Conservation (phyloP, 2,113 vertebrate species). For the Tachycineta bicolor region DNA sequence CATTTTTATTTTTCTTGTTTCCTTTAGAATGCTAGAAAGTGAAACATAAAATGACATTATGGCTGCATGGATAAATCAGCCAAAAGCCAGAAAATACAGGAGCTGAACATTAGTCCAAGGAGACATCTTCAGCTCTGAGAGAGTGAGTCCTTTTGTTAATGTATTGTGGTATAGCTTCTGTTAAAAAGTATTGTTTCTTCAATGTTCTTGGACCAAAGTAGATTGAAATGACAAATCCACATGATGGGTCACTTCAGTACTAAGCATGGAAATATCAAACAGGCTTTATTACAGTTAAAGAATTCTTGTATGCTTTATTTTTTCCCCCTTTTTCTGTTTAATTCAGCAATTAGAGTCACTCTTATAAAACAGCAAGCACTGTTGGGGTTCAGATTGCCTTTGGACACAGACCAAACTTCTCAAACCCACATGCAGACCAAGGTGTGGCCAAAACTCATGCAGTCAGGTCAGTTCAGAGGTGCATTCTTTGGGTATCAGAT, state of each 20-base stretch:
- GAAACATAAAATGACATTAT: slow-evolving; percentile 37
- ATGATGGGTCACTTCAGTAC: background rate
- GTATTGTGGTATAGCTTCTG: background rate
- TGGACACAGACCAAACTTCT: background rate
- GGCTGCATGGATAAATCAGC: slow-evolving; percentile 28
- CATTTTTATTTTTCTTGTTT: slow-evolving; percentile 22
- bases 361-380: background rate
- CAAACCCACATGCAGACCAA: background rate
- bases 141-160: background rate
- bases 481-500: slow-evolving; percentile 13
- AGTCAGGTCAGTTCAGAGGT: background rate
- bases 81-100: background rate
- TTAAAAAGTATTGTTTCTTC: background rate
- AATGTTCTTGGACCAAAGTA: background rate
- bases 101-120: slow-evolving; percentile 28
- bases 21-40: slow-evolving; percentile 41
- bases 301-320: background rate
- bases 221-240: background rate
- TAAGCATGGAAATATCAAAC: background rate
- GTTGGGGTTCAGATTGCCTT: background rate
- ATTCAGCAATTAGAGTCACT: background rate
- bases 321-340: background rate
- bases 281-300: background rate
- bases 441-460: background rate
- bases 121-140: background rate